Conservation (phyloP, 2,113 vertebrate genomes). For the Ciconia boyciana region DNA sequence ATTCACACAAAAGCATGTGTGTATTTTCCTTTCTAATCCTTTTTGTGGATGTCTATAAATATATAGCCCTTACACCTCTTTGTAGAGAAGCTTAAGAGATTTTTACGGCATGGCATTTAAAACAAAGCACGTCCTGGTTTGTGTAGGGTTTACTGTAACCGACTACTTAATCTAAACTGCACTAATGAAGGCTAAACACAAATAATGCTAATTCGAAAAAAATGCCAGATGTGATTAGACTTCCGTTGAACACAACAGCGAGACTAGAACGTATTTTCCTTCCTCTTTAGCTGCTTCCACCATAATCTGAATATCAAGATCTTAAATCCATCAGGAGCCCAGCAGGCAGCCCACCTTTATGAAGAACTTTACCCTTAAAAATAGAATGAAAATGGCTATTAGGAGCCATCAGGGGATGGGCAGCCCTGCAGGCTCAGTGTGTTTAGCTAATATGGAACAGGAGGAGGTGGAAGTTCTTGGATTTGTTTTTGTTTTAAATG, state of each 20-base stretch:
- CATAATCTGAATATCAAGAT: constrained; percentile 31
- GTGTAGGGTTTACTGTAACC: not conserved
- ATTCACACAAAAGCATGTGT: not conserved
- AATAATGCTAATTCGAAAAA: constrained; percentile 47
- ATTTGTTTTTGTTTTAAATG: constrained; percentile 22
- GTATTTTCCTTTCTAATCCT: not conserved
- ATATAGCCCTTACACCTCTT: not conserved
- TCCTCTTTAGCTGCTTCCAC: not conserved
- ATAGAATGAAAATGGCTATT: constrained; percentile 13
- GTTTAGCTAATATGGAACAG: constrained; percentile 12
- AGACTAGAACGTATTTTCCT: not conserved
- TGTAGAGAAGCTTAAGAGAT: not conserved
- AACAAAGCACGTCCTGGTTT: not conserved
- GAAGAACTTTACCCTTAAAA: constrained; percentile 21
- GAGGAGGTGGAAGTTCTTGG: constrained; percentile 19
- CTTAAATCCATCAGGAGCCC: constrained; percentile 43
- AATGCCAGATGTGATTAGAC: constrained; percentile 7
- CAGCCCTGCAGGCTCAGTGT: not conserved
- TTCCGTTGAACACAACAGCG: not conserved
- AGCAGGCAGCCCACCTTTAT: constrained; percentile 50
- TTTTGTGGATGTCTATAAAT: not conserved
- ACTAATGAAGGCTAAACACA: constrained; percentile 44
- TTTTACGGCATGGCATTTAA: not conserved
- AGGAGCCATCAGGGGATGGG: not conserved
- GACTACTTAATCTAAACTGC: not conserved